Percentiles rank a stretch among this genome's conserved stretches.
Evolutionary conservation across 2,888 invertebrate genomes (phyloP).

Genomic region (Macropis europaea): DNA sequence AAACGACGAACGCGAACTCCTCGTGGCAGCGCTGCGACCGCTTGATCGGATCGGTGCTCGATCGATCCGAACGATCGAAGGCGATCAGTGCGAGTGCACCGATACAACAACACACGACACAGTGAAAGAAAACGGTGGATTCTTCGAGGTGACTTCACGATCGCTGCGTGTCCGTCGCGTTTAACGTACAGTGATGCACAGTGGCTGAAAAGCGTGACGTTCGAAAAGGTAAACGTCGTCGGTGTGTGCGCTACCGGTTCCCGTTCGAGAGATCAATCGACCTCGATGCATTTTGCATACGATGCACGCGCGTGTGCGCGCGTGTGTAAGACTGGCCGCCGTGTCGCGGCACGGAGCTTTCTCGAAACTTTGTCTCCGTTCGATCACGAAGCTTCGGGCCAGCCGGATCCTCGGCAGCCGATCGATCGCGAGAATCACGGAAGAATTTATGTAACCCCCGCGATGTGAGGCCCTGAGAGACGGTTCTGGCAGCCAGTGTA

Average conservation of each 20-base stretch:
- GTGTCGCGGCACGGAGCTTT: constrained; percentile 4
- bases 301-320: constrained; percentile 6
- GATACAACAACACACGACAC: no score
- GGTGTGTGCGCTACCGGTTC: constrained; percentile 34
- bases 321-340: constrained; percentile 15
- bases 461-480: not conserved
- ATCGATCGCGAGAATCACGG: not conserved
- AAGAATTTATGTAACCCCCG: not conserved
- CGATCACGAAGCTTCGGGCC: not conserved
- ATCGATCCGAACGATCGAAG: constrained; percentile 2
- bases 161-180: not conserved
- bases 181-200: constrained; percentile 13
- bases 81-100: constrained; percentile 26
- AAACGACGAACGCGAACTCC: constrained; percentile 32
- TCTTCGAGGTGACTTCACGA: constrained; percentile 23
- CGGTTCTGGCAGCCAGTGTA: constrained; percentile 33
- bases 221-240: constrained; percentile 32
- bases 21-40: constrained; percentile 3
- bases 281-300: constrained; percentile 40
- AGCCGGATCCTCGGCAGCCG: not conserved
- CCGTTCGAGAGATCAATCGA: constrained; percentile 21
- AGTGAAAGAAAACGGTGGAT: not conserved
- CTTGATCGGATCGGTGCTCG: constrained; percentile 16
- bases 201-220: constrained; percentile 17
- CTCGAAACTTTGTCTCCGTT: constrained; percentile 16